A percentile compares a stretch with the other conserved stretches of the same genome.
Evolutionary conservation across 2,113 vertebrate genomes (phyloP).

Genomic region (Tychaedon coryphoeus): DNA sequence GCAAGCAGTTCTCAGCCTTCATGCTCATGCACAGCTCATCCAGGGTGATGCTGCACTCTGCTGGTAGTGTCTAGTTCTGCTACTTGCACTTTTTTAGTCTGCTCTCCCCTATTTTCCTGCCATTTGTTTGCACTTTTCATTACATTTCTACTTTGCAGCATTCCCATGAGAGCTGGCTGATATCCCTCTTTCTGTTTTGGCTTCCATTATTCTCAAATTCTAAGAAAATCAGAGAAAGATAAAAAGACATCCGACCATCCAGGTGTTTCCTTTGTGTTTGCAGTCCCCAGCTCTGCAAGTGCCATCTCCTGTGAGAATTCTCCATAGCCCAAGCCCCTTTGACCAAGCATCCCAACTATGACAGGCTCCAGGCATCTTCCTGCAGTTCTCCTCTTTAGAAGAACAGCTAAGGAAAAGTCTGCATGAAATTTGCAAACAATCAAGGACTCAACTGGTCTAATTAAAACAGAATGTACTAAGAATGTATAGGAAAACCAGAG

Average conservation of each 20-base stretch:
- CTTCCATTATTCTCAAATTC: background rate
- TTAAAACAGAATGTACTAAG: conserved; percentile 58
- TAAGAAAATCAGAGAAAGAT: background rate
- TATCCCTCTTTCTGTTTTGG: background rate
- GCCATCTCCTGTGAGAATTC: conserved; percentile 15
- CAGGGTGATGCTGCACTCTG: conserved; percentile 55
- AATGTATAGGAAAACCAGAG: conserved; percentile 22
- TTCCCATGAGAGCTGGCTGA: background rate
- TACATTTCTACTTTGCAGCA: background rate
- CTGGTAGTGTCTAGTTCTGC: background rate
- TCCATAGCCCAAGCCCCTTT: background rate
- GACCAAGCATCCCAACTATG: conserved; percentile 39
- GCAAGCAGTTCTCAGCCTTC: accelerated
- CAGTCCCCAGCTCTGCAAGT: background rate
- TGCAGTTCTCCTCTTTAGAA: conserved; percentile 30
- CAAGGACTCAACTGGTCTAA: conserved; percentile 33
- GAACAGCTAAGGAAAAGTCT: conserved; percentile 27
- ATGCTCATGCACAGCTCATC: background rate
- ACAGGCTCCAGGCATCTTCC: conserved; percentile 38
- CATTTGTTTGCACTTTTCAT: background rate
- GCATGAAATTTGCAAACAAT: conserved; percentile 50
- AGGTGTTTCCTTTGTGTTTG: conserved; percentile 26
- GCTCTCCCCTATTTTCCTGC: background rate
- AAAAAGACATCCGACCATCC: background rate
- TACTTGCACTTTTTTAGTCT: background rate